These are phyloP conservation scores for Lutjanus campechanus DNA, from an alignment of 2,797 vertebrate species.

Conservation along the genomic window DNA sequence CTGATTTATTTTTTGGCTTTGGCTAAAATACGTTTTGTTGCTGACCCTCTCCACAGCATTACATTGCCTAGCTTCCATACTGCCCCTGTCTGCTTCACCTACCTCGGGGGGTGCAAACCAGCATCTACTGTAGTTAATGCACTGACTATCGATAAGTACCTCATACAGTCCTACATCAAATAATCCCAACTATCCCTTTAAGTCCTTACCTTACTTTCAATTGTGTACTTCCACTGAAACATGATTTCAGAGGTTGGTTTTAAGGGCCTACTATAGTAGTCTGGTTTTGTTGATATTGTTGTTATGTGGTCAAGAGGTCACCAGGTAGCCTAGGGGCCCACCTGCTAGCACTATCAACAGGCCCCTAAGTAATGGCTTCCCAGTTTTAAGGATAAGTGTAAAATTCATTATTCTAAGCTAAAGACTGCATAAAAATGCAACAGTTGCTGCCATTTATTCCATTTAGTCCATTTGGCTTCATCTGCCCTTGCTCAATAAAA, in stretches of 20 bases:
- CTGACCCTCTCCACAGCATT: too few species aligned
- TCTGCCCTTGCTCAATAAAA: not conserved
- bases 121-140: too few species aligned
- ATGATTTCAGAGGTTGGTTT: constrained; percentile 21
- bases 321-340: not conserved
- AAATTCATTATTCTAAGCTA: not conserved
- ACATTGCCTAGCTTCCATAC: too few species aligned
- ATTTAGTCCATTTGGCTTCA: not conserved
- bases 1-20: too few species aligned
- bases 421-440: not conserved
- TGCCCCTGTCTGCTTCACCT: too few species aligned
- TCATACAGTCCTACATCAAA: too few species aligned
- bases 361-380: not conserved
- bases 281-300: constrained; percentile 3
- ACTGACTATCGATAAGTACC: too few species aligned
- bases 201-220: not conserved
- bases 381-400: not conserved
- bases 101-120: too few species aligned
- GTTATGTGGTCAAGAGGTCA: not conserved
- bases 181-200: too few species aligned
- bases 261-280: not conserved
- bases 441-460: not conserved
- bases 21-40: too few species aligned
- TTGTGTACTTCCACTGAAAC: constrained; percentile 13
- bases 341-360: constrained; percentile 2